These are phyloP conservation scores for Diplolepis rosae DNA, from an alignment of 2,888 invertebrate species.

Conservation along the genomic window DNA sequence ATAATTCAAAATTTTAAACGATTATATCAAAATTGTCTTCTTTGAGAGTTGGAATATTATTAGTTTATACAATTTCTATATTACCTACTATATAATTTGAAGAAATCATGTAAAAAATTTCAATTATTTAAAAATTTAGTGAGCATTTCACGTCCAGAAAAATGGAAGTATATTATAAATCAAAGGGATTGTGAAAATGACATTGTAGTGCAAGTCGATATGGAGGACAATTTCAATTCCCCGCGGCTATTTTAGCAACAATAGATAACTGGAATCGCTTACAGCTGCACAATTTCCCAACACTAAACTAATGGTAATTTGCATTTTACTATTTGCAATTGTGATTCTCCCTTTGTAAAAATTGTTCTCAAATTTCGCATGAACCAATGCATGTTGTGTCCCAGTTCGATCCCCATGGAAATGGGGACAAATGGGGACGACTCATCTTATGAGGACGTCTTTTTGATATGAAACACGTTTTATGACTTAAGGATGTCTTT, in stretches of 20 bases:
- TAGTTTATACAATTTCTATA: no score
- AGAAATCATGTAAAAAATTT: no score
- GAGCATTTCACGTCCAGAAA: background rate
- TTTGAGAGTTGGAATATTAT: no score
- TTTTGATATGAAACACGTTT: no score
- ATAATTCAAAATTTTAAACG: no score
- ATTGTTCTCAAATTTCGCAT: background rate
- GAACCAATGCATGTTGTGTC: background rate
- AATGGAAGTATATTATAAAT: background rate
- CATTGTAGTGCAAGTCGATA: background rate
- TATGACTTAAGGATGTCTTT: no score
- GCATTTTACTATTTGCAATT: conserved; percentile 27
- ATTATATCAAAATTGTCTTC: no score
- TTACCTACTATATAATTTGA: no score
- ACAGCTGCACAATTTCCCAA: conserved; percentile 19
- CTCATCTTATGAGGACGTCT: no score
- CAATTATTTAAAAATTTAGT: background rate
- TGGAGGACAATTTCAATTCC: conserved; percentile 21
- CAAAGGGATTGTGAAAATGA: background rate
- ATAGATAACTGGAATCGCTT: conserved; percentile 26
- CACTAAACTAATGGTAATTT: conserved; percentile 18
- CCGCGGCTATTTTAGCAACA: conserved; percentile 20
- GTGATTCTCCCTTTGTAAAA: conserved; percentile 1
- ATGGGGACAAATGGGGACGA: no score
- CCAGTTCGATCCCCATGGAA: background rate